Conservation (phyloP, 1,140 invertebrate species). For the Thaumatotibia leucotreta region DNA sequence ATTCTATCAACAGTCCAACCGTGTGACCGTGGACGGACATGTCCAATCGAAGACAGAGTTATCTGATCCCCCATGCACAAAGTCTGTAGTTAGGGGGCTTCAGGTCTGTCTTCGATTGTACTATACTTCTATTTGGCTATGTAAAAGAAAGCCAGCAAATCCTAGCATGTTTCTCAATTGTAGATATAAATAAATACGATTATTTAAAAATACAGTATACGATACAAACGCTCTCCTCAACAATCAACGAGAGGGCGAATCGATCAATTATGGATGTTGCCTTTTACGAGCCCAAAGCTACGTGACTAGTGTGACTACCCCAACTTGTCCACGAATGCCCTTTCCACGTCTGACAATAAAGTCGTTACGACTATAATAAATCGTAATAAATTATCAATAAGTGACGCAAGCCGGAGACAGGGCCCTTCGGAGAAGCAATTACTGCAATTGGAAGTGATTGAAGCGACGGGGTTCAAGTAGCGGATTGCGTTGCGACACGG, state of each 20-base stretch:
- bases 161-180: too few species aligned
- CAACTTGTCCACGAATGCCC: neutral
- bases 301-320: neutral
- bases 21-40: too few species aligned
- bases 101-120: too few species aligned
- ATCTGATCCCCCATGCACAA: too few species aligned
- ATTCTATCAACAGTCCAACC: too few species aligned
- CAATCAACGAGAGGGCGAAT: neutral
- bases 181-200: too few species aligned
- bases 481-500: conserved; percentile 21
- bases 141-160: too few species aligned
- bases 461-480: conserved; percentile 23
- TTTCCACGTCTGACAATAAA: neutral
- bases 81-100: too few species aligned
- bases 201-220: too few species aligned
- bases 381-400: neutral
- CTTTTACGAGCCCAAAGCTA: neutral
- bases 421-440: conserved; percentile 23
- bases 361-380: neutral
- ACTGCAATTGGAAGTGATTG: conserved; percentile 19
- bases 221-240: too few species aligned
- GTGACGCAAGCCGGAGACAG: neutral
- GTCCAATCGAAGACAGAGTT: too few species aligned
- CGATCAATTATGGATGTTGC: neutral
- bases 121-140: too few species aligned